These are phyloP conservation scores for Megaptera novaeangliae DNA, from an alignment of 2,113 vertebrate species.

Conservation along the genomic window DNA sequence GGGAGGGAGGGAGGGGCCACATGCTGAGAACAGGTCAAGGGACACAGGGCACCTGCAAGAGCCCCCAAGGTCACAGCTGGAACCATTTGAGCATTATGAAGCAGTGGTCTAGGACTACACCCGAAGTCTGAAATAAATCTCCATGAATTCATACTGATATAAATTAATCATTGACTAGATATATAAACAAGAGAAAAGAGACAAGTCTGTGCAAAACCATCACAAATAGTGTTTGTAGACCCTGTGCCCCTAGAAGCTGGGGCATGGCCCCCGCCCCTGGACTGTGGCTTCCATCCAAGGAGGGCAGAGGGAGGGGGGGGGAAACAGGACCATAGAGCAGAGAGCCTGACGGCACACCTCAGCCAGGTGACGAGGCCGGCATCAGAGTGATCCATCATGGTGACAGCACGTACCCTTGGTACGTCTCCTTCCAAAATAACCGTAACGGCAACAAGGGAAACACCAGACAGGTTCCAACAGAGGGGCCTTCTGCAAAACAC, in stretches of 20 bases:
- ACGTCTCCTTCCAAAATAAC: neutral
- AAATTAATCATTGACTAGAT: accelerated
- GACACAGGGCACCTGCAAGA: neutral
- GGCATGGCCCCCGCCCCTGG: accelerated
- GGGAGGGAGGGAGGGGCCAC: neutral
- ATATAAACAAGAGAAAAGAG: neutral
- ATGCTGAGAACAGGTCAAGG: neutral
- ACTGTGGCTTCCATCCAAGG: accelerated
- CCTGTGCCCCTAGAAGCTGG: neutral
- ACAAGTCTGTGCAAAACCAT: accelerated
- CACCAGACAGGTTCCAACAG: accelerated
- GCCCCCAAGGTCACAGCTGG: accelerated
- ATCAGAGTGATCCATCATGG: accelerated
- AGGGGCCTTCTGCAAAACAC: accelerated
- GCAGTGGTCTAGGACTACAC: neutral
- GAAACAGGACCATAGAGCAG: accelerated
- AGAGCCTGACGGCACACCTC: too few relatives aligned
- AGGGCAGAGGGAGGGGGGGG: accelerated
- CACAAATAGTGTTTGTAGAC: accelerated
- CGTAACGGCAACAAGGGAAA: accelerated
- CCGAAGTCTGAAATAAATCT: neutral
- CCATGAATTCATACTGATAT: neutral
- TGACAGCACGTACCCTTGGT: accelerated
- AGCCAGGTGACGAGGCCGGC: accelerated
- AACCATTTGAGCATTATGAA: accelerated